These are phyloP conservation scores for Hylia prasina DNA, from an alignment of 2,113 vertebrate species.

Conservation along the genomic window DNA sequence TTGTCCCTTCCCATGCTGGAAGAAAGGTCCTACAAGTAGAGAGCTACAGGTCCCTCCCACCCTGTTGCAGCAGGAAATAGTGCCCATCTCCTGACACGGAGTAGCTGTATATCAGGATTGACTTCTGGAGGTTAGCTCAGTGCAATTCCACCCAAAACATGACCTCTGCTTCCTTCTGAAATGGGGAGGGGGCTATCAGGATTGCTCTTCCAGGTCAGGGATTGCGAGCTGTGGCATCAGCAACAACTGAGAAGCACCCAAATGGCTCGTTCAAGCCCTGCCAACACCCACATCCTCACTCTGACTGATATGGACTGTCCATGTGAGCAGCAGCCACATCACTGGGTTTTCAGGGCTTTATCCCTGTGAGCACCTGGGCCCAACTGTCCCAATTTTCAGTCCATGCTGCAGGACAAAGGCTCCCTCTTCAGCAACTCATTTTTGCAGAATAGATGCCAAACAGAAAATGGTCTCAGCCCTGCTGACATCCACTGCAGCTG, in stretches of 20 bases:
- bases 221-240: fast-evolving
- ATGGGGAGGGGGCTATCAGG: not conserved
- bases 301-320: not conserved
- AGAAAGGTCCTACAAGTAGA: not conserved
- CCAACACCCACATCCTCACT: not conserved
- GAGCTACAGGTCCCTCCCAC: not conserved
- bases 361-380: not conserved
- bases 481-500: not conserved
- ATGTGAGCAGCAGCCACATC: not conserved
- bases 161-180: not conserved
- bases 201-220: not conserved
- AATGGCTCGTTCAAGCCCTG: not conserved
- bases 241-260: not conserved
- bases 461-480: not conserved
- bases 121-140: not conserved
- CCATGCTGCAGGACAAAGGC: not conserved
- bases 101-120: not conserved
- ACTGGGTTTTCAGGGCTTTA: not conserved
- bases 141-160: not conserved
- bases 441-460: not conserved
- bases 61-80: fast-evolving
- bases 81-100: not conserved
- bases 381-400: not conserved
- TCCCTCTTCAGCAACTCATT: not conserved
- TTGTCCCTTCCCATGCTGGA: not conserved